These are phyloP conservation scores for Lepidothrix coronata DNA, from an alignment of 2,113 vertebrate species.

Conservation along the genomic window DNA sequence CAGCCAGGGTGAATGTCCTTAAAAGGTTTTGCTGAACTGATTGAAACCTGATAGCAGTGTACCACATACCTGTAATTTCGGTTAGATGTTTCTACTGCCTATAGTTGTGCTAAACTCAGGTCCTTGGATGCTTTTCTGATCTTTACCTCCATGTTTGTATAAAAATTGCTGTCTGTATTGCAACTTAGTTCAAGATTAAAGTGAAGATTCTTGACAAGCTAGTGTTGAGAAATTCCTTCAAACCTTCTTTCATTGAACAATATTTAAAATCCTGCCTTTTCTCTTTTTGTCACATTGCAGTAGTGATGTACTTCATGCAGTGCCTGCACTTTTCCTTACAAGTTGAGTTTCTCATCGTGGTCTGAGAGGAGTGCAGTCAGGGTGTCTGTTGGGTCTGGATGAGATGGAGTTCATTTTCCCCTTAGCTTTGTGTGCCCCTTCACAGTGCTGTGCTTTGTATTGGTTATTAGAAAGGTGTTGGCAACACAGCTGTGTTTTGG, in stretches of 20 bases:
- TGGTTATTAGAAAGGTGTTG: neutral
- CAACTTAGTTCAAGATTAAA: neutral
- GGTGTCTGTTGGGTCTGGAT: neutral
- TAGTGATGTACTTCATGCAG: neutral
- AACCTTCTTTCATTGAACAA: neutral
- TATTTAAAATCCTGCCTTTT: neutral
- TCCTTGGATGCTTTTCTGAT: neutral
- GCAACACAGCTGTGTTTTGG: neutral
- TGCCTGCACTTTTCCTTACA: neutral
- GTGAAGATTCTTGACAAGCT: neutral
- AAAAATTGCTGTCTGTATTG: neutral
- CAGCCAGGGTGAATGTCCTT: neutral
- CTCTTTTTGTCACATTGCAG: neutral
- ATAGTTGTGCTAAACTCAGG: neutral
- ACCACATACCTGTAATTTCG: too few species aligned
- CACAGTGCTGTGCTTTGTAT: neutral
- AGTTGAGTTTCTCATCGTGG: neutral
- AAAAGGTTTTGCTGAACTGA: neutral
- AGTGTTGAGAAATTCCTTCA: neutral
- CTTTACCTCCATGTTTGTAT: neutral
- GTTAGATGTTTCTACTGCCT: neutral
- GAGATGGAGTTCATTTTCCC: neutral
- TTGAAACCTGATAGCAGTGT: accelerated
- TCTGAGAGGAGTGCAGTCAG: neutral
- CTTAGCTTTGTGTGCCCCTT: neutral